Evolutionary conservation across 1,140 invertebrate species (phyloP).

Genomic region (Drosophila quadrilineata): DNA sequence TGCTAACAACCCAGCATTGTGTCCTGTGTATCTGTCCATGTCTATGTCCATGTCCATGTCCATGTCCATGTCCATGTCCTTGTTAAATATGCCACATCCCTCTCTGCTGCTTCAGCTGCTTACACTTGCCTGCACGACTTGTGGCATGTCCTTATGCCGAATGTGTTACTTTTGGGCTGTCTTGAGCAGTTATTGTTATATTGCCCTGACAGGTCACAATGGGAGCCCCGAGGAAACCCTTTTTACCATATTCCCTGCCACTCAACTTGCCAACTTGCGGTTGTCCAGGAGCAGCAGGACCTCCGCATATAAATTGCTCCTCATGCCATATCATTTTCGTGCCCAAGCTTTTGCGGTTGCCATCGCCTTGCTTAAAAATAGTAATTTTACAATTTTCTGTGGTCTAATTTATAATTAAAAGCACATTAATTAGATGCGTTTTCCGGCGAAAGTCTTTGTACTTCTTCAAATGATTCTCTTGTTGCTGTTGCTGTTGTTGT

Average conservation of each 20-base stretch:
- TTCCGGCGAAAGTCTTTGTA: too few relatives aligned
- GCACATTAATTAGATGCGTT: conserved; percentile 70
- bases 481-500: conserved; percentile 55
- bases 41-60: conserved; percentile 34
- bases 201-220: conserved; percentile 62
- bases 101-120: conserved; percentile 8
- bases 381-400: conserved; percentile 21
- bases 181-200: conserved; percentile 77
- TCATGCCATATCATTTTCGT: conserved; percentile 22
- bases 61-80: conserved; percentile 16
- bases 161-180: conserved; percentile 79
- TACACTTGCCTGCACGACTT: too few relatives aligned
- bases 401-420: conserved; percentile 69
- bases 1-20: conserved; percentile 70
- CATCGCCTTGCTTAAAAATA: background rate
- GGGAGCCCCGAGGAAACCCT: conserved; percentile 29
- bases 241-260: conserved; percentile 43
- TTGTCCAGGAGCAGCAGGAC: conserved; percentile 18
- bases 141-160: conserved; percentile 32
- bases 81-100: background rate
- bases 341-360: conserved; percentile 70
- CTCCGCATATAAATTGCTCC: background rate
- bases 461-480: too few relatives aligned
- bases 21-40: conserved; percentile 36
- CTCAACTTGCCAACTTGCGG: conserved; percentile 68